Evolutionary conservation across 2,888 invertebrate species (phyloP), one percentile per base, ranked within the genome.

Genomic region (Synergus japonicus): DNA sequence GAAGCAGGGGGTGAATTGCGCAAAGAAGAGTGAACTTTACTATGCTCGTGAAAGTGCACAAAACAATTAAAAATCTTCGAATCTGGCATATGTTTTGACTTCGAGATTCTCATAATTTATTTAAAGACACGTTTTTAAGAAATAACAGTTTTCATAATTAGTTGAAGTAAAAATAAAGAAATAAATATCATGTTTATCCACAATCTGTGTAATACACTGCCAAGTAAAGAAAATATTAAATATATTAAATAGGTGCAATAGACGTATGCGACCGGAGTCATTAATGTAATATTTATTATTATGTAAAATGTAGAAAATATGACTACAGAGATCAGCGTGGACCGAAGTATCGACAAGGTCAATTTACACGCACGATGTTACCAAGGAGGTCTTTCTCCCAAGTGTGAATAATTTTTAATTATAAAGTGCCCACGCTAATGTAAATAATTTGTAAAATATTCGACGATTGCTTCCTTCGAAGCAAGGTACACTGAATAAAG

Each of bases 211-310:
- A 37, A 41, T 54, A 46, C 22, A 58, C 73, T 73, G 54, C 10
- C 18, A 18, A 73, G 54, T n/a, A 73, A 73, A 73, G 54, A 15
- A 73, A 67, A 13, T 13, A 73, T 37, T 73, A 41, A 58, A 29
- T 49, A 29, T 69, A 73, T 15, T 37, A 54, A 46, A 49, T 37
- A 73, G 78, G 77, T 78, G 78, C 79, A 78, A 54, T 66, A 76
- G 29, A 79, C 46, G 76, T 64, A 79, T 64, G 82, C 77, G 80
- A 81, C 82, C 77, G 80, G 82, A 84, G 84, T 84, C 83, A 82
- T 81, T 83, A 82, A 79, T 78, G 64, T 84, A 83, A 81, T 84
- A 82, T 84, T 83, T 84, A 84, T 84, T 82, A 76, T 76, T 80
- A 67, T 80, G 41, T 73, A 73, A 58, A 73, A 37, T 73, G 41